These are phyloP conservation scores for Galendromus occidentalis DNA, from an alignment of 1,140 invertebrate genomes.

Conservation along the genomic window DNA sequence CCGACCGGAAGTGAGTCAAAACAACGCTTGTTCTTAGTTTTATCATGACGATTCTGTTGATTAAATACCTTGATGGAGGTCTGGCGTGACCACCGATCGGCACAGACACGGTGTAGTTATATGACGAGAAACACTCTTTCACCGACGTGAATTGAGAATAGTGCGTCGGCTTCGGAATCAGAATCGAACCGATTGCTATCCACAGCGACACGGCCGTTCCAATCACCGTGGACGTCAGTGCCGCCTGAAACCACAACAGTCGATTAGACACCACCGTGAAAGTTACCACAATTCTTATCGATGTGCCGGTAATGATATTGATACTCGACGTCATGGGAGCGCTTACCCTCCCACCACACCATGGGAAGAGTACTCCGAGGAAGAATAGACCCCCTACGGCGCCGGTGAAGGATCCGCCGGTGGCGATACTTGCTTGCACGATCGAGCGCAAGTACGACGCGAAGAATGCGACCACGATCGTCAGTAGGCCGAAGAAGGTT, in stretches of 20 bases:
- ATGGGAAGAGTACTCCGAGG: constrained; percentile 1
- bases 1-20: too few species aligned
- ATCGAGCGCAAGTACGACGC: constrained; percentile 1
- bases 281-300: too few species aligned
- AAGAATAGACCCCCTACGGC: background rate
- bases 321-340: too few species aligned
- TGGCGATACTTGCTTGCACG: constrained; percentile 1
- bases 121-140: constrained; percentile 1
- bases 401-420: background rate
- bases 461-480: background rate
- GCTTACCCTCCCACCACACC: background rate
- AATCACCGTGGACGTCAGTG: background rate
- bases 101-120: background rate
- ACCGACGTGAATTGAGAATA: constrained; percentile 6
- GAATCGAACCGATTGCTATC: background rate
- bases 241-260: background rate
- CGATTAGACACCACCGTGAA: background rate
- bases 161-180: background rate
- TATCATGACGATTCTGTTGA: too few species aligned
- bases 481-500: background rate
- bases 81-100: background rate
- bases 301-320: too few species aligned
- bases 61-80: background rate
- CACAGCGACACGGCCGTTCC: background rate
- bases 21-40: too few species aligned